These are phyloP conservation scores for Calameuta idolon DNA, from an alignment of 2,888 invertebrate species.

Conservation along the genomic window DNA sequence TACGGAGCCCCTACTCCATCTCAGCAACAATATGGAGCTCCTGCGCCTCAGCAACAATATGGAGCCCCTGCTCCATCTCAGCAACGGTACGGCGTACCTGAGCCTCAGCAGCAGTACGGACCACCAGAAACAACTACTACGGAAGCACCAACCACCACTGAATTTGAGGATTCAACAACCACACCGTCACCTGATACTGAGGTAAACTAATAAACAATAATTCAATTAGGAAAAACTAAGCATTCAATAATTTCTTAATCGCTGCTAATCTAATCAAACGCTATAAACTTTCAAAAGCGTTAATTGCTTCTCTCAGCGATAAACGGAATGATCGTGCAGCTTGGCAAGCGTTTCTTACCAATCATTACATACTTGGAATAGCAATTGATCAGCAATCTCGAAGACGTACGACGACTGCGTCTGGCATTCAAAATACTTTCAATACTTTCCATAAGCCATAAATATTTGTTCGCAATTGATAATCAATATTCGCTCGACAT, in stretches of 20 bases:
- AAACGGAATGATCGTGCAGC: not conserved
- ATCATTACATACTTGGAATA: not conserved
- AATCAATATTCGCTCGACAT: not conserved
- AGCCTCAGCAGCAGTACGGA: constrained; percentile 36
- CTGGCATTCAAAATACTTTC: not conserved
- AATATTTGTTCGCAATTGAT: not conserved
- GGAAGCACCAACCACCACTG: constrained; percentile 60
- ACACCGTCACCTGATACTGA: constrained; percentile 51
- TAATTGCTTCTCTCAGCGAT: not conserved
- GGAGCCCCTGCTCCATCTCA: constrained; percentile 23
- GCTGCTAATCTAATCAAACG: not conserved
- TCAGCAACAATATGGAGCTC: not conserved
- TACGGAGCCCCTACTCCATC: constrained; percentile 1
- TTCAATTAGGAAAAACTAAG: not conserved
- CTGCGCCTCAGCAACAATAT: constrained; percentile 21
- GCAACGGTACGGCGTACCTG: constrained; percentile 42
- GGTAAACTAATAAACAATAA: constrained; percentile 35
- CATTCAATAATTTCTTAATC: not conserved
- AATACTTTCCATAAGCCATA: not conserved
- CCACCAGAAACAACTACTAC: constrained; percentile 56
- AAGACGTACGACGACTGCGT: not conserved
- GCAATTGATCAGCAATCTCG: not conserved
- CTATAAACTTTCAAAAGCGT: not conserved
- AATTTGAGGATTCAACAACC: constrained; percentile 57
- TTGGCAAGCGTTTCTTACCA: not conserved